These are phyloP conservation scores for Luehdorfia chinensis DNA, from an alignment of 1,140 invertebrate species.

Conservation along the genomic window DNA sequence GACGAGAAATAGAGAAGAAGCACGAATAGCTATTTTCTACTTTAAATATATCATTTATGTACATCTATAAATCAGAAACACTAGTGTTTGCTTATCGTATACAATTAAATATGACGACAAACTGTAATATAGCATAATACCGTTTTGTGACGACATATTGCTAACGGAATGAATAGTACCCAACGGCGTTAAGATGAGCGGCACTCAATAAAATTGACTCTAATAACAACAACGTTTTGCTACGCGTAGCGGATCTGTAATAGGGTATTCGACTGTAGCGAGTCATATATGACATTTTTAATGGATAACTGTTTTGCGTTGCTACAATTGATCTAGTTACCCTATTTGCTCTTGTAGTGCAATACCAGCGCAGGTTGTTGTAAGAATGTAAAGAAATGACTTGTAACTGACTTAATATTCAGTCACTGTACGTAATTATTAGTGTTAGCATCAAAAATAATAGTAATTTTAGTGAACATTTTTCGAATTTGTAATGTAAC, in stretches of 20 bases:
- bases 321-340: not conserved
- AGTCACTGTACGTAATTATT: no score
- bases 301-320: conserved; percentile 19
- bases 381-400: no score
- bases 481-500: no score
- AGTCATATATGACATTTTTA: conserved; percentile 23
- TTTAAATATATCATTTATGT: no score
- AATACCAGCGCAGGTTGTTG: no score
- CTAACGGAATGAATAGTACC: conserved; percentile 13
- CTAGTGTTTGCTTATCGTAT: no score
- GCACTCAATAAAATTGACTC: conserved; percentile 28
- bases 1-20: no score
- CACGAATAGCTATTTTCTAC: no score
- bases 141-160: not conserved
- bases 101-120: not conserved
- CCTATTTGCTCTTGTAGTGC: not conserved
- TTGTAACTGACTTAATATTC: no score
- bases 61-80: no score
- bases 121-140: not conserved
- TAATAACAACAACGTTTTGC: conserved; percentile 33
- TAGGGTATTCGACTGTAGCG: conserved; percentile 30
- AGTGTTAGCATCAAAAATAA: no score
- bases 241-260: conserved; percentile 43
- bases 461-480: no score
- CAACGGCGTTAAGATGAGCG: conserved; percentile 2